Base-by-base conservation (phyloP, 2,113 vertebrate species). In the Austrofundulus limnaeus region DNA sequence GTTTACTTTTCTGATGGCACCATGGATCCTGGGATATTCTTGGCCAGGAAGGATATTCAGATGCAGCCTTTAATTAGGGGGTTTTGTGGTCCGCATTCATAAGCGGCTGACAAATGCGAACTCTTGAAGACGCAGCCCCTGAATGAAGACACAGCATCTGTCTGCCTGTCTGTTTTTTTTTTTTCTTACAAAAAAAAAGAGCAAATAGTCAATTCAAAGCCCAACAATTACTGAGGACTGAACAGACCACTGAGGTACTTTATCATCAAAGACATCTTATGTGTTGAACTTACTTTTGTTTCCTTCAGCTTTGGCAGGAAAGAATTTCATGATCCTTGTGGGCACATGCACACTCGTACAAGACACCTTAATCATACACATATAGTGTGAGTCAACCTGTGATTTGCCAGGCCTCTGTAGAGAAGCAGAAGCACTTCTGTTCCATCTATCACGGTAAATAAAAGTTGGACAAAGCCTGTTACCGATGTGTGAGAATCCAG, bases 391-490 rank as follows among this genome's bases (percentile, higher is more conserved):
- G 15, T n/a, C 48, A 50, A 9, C 14, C 58, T 11, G 43, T 46
- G 43, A 46, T 34, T 45, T 46, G 43, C 17, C 53, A 21, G 53
- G 3, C 14, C 19, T 21, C 34, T 55, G n/a, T 20, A n/a, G 17
- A 54, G 41, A 31, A 52, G 57, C 61, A 58, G 54, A 41, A 70
- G 66, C 58, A 65, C 38, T 45, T 45, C 21, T 23, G 43, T 62
- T 49, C 20, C 71, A 80, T 86, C 64, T 66, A 70, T 88, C 72
- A 83, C 13, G 8, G 24, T 49, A 47, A 70, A 68, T 41, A 53
- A 80, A 53, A 58, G 52, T 39, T 83, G 63, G 23, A 68, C 50
- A 69, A 43, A 71, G 68, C n/a, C 11, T 25, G 55, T 46, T 42
- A 45, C 62, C n/a, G 66, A 62, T 34, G 31, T 34, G 31, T 34